Percentiles rank a stretch among this genome's conserved stretches.
Conservation (phyloP, 1,140 invertebrate genomes). For the Parapsyche elsis region DNA sequence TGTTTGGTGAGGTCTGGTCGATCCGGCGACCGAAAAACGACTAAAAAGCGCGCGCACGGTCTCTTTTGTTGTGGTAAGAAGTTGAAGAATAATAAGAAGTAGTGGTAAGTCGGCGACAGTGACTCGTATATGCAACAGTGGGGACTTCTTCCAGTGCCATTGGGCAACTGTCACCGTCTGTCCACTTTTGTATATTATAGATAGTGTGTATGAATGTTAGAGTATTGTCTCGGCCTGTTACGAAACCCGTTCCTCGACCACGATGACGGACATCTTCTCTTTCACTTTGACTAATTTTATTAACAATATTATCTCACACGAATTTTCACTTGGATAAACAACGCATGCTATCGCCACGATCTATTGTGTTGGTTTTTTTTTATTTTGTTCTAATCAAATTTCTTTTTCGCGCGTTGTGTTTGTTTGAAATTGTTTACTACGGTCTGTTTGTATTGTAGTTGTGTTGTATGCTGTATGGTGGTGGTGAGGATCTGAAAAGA, state of each 20-base stretch:
- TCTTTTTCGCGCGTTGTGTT: too few relatives aligned
- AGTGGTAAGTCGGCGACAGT: slow-evolving; percentile 26
- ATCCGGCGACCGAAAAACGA: slow-evolving; percentile 35
- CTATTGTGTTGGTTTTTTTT: neutral
- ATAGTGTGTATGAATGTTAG: neutral
- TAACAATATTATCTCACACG: slow-evolving; percentile 20
- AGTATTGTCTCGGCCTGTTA: slow-evolving; percentile 17
- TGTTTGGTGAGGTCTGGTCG: too few relatives aligned
- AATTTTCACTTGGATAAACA: slow-evolving; percentile 26
- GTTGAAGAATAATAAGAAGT: neutral
- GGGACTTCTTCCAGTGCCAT: slow-evolving; percentile 21
- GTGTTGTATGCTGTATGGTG: neutral
- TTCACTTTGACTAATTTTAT: neutral
- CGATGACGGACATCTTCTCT: slow-evolving; percentile 12
- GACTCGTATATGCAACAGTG: neutral
- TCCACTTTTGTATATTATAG: neutral
- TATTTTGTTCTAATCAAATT: neutral
- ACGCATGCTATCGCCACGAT: neutral
- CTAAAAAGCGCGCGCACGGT: slow-evolving; percentile 23
- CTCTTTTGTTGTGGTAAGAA: neutral
- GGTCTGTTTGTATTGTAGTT: too few relatives aligned
- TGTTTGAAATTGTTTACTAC: too few relatives aligned
- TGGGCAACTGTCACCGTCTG: slow-evolving; percentile 29
- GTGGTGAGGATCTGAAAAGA: slow-evolving; percentile 3
- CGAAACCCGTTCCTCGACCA: slow-evolving; percentile 15